phyloP scores from a whole-genome alignment of 2,113 vertebrate genomes.

The Passerina amoena region DNA sequence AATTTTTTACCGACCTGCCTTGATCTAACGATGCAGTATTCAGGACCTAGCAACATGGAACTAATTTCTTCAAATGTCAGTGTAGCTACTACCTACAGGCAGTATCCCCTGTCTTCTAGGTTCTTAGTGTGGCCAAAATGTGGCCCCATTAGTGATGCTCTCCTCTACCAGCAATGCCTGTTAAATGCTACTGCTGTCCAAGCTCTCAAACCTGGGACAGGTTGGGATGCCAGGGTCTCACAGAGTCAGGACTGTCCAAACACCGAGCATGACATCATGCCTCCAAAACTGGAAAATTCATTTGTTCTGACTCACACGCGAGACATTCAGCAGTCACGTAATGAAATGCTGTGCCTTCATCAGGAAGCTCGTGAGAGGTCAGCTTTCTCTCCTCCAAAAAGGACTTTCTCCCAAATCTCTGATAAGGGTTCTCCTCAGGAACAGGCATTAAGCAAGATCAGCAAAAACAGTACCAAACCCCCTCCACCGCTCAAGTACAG shows the following conservation, averaged over 20 bases:
- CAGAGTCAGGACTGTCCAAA: constrained; percentile 81
- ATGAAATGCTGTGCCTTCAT: constrained; percentile 67
- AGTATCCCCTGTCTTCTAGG: constrained; percentile 86
- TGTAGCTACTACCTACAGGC: constrained; percentile 92
- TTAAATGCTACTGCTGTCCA: constrained; percentile 88
- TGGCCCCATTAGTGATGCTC: constrained; percentile 83
- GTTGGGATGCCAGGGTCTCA: constrained; percentile 84
- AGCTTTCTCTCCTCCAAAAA: constrained; percentile 90
- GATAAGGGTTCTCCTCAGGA: constrained; percentile 73
- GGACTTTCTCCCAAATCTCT: constrained; percentile 81
- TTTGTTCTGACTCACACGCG: constrained; percentile 67
- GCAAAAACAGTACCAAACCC: constrained; percentile 81
- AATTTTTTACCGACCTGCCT: constrained; percentile 86
- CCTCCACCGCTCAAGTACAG: constrained; percentile 81
- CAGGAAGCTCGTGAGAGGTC: constrained; percentile 84
- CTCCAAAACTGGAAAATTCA: constrained; percentile 81
- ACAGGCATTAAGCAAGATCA: constrained; percentile 80
- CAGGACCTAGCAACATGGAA: constrained; percentile 87
- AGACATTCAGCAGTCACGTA: constrained; percentile 62
- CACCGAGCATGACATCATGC: constrained; percentile 69
- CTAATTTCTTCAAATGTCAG: constrained; percentile 96
- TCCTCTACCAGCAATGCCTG: constrained; percentile 93
- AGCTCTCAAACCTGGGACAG: constrained; percentile 83
- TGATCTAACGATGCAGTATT: constrained; percentile 90
- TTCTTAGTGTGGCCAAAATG: constrained; percentile 93